Percentiles rank a stretch among this genome's conserved stretches.
Conservation (phyloP, 2,888 invertebrate genomes). For the Clanis bilineata region DNA sequence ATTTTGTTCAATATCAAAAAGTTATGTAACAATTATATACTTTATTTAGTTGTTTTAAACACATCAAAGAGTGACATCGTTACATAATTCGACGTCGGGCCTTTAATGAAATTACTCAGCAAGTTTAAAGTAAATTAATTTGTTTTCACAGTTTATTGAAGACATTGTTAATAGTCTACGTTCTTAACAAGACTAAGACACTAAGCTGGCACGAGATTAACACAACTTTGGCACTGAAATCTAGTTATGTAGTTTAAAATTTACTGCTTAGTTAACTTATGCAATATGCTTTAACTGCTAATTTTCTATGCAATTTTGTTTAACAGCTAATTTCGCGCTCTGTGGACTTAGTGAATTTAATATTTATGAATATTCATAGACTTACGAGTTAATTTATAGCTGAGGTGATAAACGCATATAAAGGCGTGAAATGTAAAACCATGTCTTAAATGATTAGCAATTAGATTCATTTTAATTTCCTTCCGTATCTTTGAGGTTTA, state of each 20-base stretch:
- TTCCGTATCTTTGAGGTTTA: too few species aligned
- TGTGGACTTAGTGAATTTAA: conserved; percentile 2
- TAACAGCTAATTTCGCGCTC: background rate
- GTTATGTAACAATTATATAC: background rate
- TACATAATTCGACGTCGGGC: background rate
- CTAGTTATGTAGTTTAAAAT: conserved; percentile 27
- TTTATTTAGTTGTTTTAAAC: background rate
- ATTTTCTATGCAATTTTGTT: conserved; percentile 17
- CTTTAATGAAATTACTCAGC: conserved; percentile 1
- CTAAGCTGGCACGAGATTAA: conserved; percentile 23
- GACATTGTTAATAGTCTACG: conserved; percentile 20
- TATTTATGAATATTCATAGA: background rate
- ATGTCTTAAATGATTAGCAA: background rate
- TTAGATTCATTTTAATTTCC: background rate
- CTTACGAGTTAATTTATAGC: background rate
- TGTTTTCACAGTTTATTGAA: conserved; percentile 17
- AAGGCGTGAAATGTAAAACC: background rate
- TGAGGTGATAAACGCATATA: background rate
- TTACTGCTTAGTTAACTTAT: conserved; percentile 21
- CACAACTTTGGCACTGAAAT: conserved; percentile 26
- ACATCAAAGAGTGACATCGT: background rate
- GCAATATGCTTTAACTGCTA: conserved; percentile 21
- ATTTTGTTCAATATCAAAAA: background rate
- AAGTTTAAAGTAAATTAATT: conserved; percentile 14
- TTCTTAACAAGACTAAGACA: conserved; percentile 16